These are phyloP conservation scores for Hemibagrus guttatus DNA, from an alignment of 2,797 vertebrate genomes.

Conservation along the genomic window DNA sequence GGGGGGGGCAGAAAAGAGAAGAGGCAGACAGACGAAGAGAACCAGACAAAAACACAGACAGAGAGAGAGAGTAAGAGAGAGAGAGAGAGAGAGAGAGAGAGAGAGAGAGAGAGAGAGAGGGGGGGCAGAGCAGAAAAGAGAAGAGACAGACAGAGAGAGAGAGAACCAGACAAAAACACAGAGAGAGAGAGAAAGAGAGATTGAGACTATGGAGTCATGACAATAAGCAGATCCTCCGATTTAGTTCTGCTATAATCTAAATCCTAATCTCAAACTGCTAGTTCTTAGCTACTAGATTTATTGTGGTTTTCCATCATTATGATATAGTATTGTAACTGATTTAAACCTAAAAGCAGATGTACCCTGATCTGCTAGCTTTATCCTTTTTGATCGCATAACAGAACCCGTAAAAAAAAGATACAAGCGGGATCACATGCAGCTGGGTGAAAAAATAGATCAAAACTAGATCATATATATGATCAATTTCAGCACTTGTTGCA, in stretches of 20 bases:
- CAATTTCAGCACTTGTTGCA: neutral
- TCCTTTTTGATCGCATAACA: neutral
- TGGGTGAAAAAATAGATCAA: neutral
- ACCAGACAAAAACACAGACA: no score
- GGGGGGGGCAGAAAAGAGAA: neutral
- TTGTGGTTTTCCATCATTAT: neutral
- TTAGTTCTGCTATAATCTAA: conserved; percentile 14
- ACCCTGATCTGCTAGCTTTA: neutral
- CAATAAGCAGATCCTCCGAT: conserved; percentile 2
- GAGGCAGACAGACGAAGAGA: neutral
- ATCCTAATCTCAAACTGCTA: neutral
- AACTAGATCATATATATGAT: neutral
- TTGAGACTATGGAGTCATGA: neutral
- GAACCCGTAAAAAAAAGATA: neutral
- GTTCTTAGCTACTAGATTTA: neutral
- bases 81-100: neutral
- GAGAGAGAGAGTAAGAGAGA: neutral
- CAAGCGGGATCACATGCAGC: neutral
- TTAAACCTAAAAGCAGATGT: neutral
- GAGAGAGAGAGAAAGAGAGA: no score
- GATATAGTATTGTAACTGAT: neutral
- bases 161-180: no score
- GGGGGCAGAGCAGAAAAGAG: neutral
- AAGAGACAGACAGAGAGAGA: no score
- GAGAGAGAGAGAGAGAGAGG: neutral